A percentile compares a stretch with the other conserved stretches of the same genome.
phyloP scores from a whole-genome alignment of 2,113 vertebrate species.

The Glaucidium brasilianum region DNA sequence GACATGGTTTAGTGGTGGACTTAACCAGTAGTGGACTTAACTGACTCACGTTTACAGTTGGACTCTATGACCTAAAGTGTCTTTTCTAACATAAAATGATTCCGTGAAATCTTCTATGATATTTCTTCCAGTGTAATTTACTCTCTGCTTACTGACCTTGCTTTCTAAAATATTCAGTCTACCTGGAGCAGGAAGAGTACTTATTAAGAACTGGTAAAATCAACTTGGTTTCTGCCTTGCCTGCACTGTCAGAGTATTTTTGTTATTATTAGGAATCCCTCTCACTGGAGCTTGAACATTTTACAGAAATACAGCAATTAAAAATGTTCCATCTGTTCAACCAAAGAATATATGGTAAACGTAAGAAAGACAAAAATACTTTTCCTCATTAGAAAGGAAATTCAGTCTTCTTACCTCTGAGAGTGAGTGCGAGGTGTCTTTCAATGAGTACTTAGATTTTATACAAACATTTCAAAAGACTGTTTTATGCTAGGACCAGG shows the following conservation, averaged over 20 bases:
- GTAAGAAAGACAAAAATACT: neutral
- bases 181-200: neutral
- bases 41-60: neutral
- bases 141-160: neutral
- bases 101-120: neutral
- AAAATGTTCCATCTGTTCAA: neutral
- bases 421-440: neutral
- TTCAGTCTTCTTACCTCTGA: neutral
- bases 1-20: neutral
- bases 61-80: neutral
- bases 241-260: neutral
- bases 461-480: neutral
- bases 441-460: neutral
- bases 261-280: neutral
- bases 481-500: rapidly evolving
- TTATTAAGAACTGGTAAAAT: neutral
- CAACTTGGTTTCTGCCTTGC: neutral
- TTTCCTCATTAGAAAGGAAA: neutral
- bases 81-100: neutral
- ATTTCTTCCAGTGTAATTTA: neutral
- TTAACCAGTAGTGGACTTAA: too few species aligned
- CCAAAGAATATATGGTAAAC: neutral
- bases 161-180: neutral
- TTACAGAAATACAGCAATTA: neutral
- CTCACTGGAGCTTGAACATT: neutral